These are phyloP conservation scores for Sinocyclocheilus maitianheensis DNA, from an alignment of 2,113 vertebrate genomes.

Conservation along the genomic window DNA sequence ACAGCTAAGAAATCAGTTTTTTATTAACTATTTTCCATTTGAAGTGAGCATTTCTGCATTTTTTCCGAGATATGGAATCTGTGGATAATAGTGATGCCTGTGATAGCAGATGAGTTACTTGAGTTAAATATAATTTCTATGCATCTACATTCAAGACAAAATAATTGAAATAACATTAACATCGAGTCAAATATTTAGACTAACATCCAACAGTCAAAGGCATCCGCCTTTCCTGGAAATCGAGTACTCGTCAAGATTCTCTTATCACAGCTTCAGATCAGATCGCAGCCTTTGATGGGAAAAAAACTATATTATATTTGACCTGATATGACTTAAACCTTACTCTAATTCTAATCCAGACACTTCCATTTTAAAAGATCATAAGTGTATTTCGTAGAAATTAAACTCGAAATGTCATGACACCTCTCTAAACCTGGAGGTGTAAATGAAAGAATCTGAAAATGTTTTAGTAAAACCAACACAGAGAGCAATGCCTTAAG, in stretches of 20 bases:
- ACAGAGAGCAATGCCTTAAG: background rate
- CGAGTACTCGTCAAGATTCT: background rate
- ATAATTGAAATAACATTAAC: constrained; percentile 1
- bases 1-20: background rate
- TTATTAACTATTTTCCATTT: background rate
- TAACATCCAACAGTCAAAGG: background rate
- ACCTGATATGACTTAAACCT: background rate
- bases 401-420: background rate
- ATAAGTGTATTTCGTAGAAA: background rate
- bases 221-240: background rate
- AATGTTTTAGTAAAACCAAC: constrained; percentile 2
- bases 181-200: background rate
- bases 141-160: background rate
- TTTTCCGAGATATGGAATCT: background rate
- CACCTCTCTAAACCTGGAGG: background rate
- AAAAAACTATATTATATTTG: background rate
- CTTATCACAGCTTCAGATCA: constrained; percentile 16
- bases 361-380: background rate
- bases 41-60: background rate
- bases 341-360: background rate
- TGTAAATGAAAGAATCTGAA: background rate
- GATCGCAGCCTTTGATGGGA: background rate
- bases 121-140: background rate
- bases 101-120: background rate
- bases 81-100: background rate